A percentile compares a stretch with the other conserved stretches of the same genome.
Conservation (phyloP, 2,888 invertebrate genomes). For the Synergus umbraculus region DNA sequence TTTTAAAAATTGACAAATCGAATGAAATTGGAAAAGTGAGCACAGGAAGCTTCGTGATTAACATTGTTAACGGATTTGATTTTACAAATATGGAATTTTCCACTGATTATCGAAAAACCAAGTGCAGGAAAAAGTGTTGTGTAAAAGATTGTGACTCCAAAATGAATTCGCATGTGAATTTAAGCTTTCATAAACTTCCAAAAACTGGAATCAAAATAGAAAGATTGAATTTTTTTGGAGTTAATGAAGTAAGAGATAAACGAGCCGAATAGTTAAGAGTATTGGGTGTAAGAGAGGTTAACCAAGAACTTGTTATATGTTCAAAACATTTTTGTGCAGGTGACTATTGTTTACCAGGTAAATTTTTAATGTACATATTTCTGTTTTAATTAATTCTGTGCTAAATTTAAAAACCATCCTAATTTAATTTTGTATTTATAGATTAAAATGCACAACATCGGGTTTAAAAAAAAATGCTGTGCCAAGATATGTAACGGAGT, state of each 20-base stretch:
- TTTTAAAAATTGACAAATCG: background rate
- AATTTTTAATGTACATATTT: background rate
- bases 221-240: slow-evolving; percentile 21
- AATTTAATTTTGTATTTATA: no score
- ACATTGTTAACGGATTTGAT: background rate
- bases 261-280: slow-evolving; percentile 30
- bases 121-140: slow-evolving; percentile 11
- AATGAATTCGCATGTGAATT: slow-evolving; percentile 18
- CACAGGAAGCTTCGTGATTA: background rate
- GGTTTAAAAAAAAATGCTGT: no score
- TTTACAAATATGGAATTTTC: slow-evolving; percentile 25
- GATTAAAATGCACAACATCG: no score
- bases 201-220: slow-evolving; percentile 4
- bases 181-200: slow-evolving; percentile 30
- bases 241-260: slow-evolving; percentile 25
- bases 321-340: slow-evolving; percentile 17
- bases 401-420: background rate
- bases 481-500: no score
- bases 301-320: slow-evolving; percentile 18
- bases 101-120: background rate
- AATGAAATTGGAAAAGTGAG: background rate
- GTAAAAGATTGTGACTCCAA: slow-evolving; percentile 22
- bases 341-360: slow-evolving; percentile 42
- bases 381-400: background rate
- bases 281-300: slow-evolving; percentile 15